phyloP scores from a whole-genome alignment of 2,888 invertebrate species.

The Ectobius pallidus region DNA sequence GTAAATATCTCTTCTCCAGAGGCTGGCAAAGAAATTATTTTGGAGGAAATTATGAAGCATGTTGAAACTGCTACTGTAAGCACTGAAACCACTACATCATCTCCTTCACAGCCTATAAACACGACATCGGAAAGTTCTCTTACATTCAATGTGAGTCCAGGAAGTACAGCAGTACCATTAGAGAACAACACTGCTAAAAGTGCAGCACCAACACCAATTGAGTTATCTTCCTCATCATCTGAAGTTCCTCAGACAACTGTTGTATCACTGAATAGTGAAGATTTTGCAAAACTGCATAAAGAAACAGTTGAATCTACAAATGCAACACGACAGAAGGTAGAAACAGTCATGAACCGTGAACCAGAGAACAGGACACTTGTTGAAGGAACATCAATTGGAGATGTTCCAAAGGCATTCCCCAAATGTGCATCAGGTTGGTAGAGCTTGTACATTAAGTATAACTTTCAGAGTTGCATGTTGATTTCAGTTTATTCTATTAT shows the following conservation, averaged over 20 bases:
- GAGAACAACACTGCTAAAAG: too few relatives aligned
- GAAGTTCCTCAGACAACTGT: background rate
- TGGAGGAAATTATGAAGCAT: background rate
- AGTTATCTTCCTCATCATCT: background rate
- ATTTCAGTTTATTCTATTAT: too few relatives aligned
- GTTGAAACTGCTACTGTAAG: background rate
- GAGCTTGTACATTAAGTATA: too few relatives aligned
- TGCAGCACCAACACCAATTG: too few relatives aligned
- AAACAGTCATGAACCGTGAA: background rate
- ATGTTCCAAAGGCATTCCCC: slow-evolving; percentile 51
- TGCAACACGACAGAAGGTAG: background rate
- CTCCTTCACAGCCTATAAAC: background rate
- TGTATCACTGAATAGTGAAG: slow-evolving; percentile 3
- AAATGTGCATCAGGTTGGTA: slow-evolving; percentile 57
- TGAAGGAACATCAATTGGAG: background rate
- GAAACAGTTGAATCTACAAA: background rate
- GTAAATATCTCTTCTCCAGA: background rate
- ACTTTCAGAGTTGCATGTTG: too few relatives aligned
- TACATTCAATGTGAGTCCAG: too few relatives aligned
- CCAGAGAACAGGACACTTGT: background rate
- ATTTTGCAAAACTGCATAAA: slow-evolving; percentile 4
- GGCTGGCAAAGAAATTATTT: background rate
- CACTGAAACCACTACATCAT: background rate
- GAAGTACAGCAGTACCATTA: too few relatives aligned
- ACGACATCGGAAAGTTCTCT: background rate